Conservation (phyloP, 2,888 invertebrate species). For the Andrena praecox region DNA sequence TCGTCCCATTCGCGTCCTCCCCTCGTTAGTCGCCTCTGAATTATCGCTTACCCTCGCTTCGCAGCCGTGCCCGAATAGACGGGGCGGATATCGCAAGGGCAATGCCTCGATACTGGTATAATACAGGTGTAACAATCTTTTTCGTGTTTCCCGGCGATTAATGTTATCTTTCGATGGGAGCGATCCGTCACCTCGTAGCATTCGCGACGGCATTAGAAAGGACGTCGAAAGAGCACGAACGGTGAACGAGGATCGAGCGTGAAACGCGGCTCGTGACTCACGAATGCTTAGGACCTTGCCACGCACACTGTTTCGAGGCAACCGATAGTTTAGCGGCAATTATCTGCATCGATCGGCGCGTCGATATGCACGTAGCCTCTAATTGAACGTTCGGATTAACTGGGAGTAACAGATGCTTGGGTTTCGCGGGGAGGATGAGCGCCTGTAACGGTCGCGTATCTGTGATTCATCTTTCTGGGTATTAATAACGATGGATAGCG, state of each 20-base stretch:
- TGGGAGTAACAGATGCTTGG: slow-evolving; percentile 38
- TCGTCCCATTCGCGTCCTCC: no score
- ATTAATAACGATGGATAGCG: slow-evolving; percentile 35
- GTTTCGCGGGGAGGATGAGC: slow-evolving; percentile 7
- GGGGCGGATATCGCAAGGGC: not conserved
- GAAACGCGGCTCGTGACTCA: slow-evolving; percentile 60
- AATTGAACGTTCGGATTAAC: slow-evolving; percentile 27
- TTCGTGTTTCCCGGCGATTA: not conserved
- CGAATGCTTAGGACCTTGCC: slow-evolving; percentile 34
- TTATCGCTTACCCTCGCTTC: not conserved
- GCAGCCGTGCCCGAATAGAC: not conserved
- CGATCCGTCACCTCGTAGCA: slow-evolving; percentile 36
- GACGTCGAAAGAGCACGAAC: slow-evolving; percentile 35
- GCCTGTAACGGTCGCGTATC: slow-evolving; percentile 14
- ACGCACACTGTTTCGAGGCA: slow-evolving; percentile 28
- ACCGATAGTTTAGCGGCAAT: slow-evolving; percentile 43
- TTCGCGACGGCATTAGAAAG: slow-evolving; percentile 21
- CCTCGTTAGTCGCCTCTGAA: not conserved
- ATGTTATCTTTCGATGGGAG: not conserved
- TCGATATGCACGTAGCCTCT: not conserved
- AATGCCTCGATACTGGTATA: not conserved
- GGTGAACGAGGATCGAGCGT: slow-evolving; percentile 32
- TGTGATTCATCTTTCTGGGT: slow-evolving; percentile 38
- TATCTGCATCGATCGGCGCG: slow-evolving; percentile 25
- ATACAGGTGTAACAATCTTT: not conserved